These are phyloP conservation scores for Salvelinus alpinus DNA, from an alignment of 2,113 vertebrate species.

Conservation along the genomic window DNA sequence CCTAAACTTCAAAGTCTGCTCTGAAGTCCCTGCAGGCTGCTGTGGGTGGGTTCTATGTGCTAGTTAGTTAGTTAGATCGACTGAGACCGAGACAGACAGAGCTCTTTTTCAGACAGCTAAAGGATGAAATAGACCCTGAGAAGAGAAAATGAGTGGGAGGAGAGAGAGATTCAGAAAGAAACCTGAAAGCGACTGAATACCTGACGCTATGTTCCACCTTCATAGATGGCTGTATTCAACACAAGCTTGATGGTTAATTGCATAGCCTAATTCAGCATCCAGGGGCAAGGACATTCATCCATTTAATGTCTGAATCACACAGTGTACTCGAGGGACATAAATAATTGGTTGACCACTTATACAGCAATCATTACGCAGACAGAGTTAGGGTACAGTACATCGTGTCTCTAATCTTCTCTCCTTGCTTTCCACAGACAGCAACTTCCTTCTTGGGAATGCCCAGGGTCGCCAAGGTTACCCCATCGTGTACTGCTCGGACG, in stretches of 20 bases:
- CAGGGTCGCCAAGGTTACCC: slow-evolving; percentile 88
- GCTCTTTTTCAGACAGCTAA: not conserved
- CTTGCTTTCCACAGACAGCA: slow-evolving; percentile 82
- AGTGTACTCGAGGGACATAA: no score
- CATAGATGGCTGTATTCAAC: not conserved
- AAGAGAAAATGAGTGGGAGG: not conserved
- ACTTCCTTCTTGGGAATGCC: slow-evolving; percentile 93
- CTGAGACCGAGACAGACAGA: no score
- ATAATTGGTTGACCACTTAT: no score
- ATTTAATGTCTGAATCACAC: no score
- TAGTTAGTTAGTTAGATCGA: no score
- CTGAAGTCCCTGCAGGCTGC: slow-evolving; percentile 11
- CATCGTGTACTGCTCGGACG: slow-evolving; percentile 95
- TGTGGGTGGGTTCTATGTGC: no score
- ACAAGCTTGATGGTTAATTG: not conserved
- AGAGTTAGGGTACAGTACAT: not conserved
- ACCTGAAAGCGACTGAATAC: no score
- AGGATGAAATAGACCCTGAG: not conserved
- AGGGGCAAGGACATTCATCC: no score
- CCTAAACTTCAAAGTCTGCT: slow-evolving; percentile 42
- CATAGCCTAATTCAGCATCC: no score
- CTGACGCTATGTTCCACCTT: no score
- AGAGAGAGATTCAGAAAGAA: not conserved
- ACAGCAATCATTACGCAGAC: no score
- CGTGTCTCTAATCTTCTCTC: not conserved